Conservation (phyloP, 2,797 vertebrate genomes). For the Hippopotamyrus pictus region DNA sequence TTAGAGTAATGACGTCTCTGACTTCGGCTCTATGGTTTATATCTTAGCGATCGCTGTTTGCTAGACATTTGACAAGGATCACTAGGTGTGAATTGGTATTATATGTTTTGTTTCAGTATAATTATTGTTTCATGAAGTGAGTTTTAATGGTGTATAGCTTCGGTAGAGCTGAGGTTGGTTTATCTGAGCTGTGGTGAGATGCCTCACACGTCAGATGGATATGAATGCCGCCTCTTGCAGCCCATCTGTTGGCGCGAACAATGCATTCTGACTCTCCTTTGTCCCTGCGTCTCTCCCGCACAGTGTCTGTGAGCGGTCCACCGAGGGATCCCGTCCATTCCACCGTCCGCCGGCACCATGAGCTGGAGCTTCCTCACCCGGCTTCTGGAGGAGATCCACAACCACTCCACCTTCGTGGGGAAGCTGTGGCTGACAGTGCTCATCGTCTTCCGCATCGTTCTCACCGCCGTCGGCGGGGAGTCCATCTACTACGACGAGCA, state of each 20-base stretch:
- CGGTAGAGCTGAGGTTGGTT: not conserved
- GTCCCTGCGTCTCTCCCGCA: not conserved
- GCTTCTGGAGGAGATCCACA: slow-evolving; percentile 98
- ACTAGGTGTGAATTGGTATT: not conserved
- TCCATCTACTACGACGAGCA: slow-evolving; percentile 98
- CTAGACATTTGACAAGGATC: not conserved
- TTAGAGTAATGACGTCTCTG: not conserved
- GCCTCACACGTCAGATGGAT: not conserved
- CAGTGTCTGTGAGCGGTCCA: slow-evolving; percentile 73
- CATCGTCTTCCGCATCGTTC: slow-evolving; percentile 95
- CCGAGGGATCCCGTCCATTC: slow-evolving; percentile 71
- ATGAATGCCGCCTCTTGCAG: not conserved
- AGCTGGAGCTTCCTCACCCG: slow-evolving; percentile 99
- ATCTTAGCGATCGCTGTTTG: not conserved
- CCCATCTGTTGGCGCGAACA: not conserved
- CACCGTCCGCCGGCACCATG: slow-evolving; percentile 80
- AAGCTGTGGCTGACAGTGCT: slow-evolving; percentile 97
- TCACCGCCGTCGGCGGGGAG: slow-evolving; percentile 95
- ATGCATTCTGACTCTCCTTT: not conserved
- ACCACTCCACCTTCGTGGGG: slow-evolving; percentile 97
- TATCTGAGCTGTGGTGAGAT: not conserved
- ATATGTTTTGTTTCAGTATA: not conserved
- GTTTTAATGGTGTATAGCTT: not conserved
- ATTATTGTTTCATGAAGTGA: not conserved
- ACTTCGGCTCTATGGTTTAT: not conserved